Evolutionary conservation across 2,888 invertebrate genomes (phyloP), one percentile per base, ranked within the genome.

Genomic region (Disparrhopalites patrizii): DNA sequence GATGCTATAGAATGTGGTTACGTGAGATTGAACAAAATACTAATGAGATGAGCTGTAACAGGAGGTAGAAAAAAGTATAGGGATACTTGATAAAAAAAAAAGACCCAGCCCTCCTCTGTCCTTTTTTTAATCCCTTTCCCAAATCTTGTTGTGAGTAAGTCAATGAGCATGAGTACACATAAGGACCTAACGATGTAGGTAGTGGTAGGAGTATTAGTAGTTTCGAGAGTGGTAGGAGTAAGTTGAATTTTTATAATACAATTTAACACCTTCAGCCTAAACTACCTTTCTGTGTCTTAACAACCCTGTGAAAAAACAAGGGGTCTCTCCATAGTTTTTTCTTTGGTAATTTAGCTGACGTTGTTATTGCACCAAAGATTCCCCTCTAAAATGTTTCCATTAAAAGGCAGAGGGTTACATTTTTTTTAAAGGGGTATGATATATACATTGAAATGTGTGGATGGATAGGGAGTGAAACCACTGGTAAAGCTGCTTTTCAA

Each of bases 191-290:
- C 15, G 25, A 47, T 47, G 47, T 47, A 47, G 10, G 23, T 15
- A 23, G n/a, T n/a, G n/a, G n/a, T n/a, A n/a, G n/a, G n/a, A n/a
- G n/a, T n/a, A n/a, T n/a, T n/a, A n/a, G n/a, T n/a, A n/a, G n/a
- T n/a, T n/a, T n/a, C n/a, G n/a, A n/a, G n/a, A n/a, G n/a, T n/a
- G n/a, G n/a, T n/a, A n/a, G n/a, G n/a, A n/a, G n/a, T n/a, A n/a
- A n/a, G n/a, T n/a, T 47, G 25, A 10, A 47, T 15, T 8, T 47
- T 47, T 47, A 47, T 47, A 20, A 2, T 47, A 47, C 47, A 47
- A 47, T 47, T 47, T 47, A 47, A 47, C 47, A 47, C 47, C 47
- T 47, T 47, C 23, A 47, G 47, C n/a, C 25, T 23, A 47, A 47
- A 20, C 25, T 20, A 20, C 23, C n/a, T 47, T 47, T 3, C 47